These are phyloP conservation scores for Cartodere bifasciata DNA, from an alignment of 2,888 invertebrate genomes.

Conservation along the genomic window DNA sequence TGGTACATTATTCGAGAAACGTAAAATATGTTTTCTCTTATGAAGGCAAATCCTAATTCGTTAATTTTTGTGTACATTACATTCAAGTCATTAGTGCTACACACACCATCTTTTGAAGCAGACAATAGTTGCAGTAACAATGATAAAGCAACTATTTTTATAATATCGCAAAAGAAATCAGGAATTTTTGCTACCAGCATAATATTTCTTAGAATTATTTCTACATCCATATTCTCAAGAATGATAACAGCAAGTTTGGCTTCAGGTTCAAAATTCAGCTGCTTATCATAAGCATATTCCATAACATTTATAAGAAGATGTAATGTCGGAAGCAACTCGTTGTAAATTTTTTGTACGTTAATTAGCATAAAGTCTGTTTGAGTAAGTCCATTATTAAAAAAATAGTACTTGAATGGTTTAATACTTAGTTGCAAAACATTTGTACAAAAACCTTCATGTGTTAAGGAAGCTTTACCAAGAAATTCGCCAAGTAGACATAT, in stretches of 20 bases:
- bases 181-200: conserved; percentile 35
- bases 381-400: no score
- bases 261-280: conserved; percentile 30
- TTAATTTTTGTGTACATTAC: not conserved
- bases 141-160: conserved; percentile 31
- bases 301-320: conserved; percentile 43
- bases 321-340: conserved; percentile 43
- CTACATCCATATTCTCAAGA: conserved; percentile 32
- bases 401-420: no score
- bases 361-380: no score
- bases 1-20: no score
- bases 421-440: conserved; percentile 44
- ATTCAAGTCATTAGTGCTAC: not conserved
- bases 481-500: conserved; percentile 49
- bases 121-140: conserved; percentile 13
- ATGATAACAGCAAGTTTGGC: conserved; percentile 29
- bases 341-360: conserved; percentile 39
- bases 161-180: conserved; percentile 36
- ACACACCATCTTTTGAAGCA: conserved; percentile 1
- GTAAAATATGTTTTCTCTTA: no score
- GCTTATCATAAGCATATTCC: conserved; percentile 27
- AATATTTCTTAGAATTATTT: conserved; percentile 32
- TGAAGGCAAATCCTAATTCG: not conserved
- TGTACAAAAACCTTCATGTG: conserved; percentile 39
- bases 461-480: conserved; percentile 41